phyloP scores from a whole-genome alignment of 2,797 vertebrate genomes.

The Tragelaphus oryx region DNA sequence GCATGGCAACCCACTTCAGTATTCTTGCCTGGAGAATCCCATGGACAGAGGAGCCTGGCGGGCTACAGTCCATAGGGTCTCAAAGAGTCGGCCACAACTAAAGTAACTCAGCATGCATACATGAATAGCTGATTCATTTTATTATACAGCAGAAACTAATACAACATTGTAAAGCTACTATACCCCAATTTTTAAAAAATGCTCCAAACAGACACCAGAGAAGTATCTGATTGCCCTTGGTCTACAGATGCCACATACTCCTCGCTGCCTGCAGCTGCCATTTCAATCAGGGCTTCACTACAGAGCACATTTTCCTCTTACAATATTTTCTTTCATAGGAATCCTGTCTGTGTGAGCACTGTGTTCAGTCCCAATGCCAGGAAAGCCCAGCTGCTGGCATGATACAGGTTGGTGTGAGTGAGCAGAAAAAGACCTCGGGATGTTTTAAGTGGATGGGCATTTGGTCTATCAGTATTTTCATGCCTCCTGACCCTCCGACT shows the following conservation, averaged over 20 bases:
- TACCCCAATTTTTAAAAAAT: not conserved
- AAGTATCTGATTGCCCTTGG: not conserved
- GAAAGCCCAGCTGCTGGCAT: not conserved
- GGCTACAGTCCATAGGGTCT: not conserved
- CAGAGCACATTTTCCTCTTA: slow-evolving; percentile 7
- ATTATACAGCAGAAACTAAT: not conserved
- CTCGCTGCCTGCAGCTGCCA: not conserved
- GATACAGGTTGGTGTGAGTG: not conserved
- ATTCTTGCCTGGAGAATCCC: not conserved
- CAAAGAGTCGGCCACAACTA: not conserved
- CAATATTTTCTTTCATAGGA: not conserved
- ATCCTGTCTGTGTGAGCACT: not conserved
- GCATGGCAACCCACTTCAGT: not conserved
- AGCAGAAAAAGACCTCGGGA: not conserved
- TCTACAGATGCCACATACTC: slow-evolving; percentile 5
- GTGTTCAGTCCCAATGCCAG: not conserved
- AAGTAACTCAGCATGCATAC: not conserved
- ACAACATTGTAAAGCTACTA: not conserved
- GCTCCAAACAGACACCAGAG: not conserved
- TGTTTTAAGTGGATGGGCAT: not conserved
- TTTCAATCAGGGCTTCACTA: not conserved
- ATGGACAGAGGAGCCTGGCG: not conserved
- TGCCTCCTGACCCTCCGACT: not conserved
- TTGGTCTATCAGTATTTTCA: not conserved
- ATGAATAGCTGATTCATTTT: not conserved